These are phyloP conservation scores for Julus scandinavius DNA, from an alignment of 2,888 invertebrate genomes.

Conservation along the genomic window DNA sequence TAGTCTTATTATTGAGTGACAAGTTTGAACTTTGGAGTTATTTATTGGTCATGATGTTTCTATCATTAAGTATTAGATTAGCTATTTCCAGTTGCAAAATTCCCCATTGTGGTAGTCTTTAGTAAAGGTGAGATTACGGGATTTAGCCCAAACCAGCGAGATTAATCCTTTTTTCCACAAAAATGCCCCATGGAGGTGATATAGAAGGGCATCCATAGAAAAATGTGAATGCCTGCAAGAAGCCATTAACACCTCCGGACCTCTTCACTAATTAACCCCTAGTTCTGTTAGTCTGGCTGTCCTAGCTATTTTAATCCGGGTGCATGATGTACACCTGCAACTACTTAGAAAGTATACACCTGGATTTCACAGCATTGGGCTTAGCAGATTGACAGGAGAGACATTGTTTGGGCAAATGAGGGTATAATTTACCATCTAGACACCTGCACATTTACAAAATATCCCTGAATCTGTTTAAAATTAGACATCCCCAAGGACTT, in stretches of 20 bases:
- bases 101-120: not conserved
- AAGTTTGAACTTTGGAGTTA: too few species aligned
- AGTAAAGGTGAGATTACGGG: not conserved
- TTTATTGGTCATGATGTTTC: too few species aligned
- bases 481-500: constrained; percentile 27
- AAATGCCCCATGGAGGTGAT: not conserved
- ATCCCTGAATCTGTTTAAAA: not conserved
- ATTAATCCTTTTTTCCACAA: not conserved
- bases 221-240: constrained; percentile 1
- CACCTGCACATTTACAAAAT: constrained; percentile 18
- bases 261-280: not conserved
- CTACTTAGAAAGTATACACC: constrained; percentile 39
- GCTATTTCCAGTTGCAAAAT: not conserved
- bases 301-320: constrained; percentile 17
- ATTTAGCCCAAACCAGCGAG: not conserved
- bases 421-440: not conserved
- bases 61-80: too few species aligned
- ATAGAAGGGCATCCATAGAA: not conserved
- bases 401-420: not conserved
- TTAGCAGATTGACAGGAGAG: not conserved
- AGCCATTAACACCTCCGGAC: constrained; percentile 44
- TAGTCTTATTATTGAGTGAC: too few species aligned
- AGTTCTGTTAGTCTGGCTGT: not conserved
- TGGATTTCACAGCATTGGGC: not conserved
- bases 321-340: constrained; percentile 36